phyloP scores from a whole-genome alignment of 64 coral and sea anemone species.

The Stichodactyla helianthus region DNA sequence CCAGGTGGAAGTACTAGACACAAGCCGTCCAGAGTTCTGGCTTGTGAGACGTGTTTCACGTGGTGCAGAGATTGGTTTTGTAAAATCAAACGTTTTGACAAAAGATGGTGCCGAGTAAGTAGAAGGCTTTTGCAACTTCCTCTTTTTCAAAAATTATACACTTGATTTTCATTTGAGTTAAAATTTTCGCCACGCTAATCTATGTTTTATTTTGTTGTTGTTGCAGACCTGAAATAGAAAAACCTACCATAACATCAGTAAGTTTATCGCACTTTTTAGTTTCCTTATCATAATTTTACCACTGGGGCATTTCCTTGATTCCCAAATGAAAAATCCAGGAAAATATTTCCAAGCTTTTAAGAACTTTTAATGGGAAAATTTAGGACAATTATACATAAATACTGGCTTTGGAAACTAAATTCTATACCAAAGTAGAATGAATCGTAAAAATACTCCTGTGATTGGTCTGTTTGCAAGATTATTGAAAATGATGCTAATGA shows the following conservation, averaged over 20 bases:
- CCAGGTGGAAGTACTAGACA: conserved; percentile 94
- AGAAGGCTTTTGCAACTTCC: background rate
- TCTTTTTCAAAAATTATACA: too few species aligned
- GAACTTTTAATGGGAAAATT: too few species aligned
- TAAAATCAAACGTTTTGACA: conserved; percentile 53
- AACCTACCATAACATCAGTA: background rate
- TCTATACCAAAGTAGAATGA: too few species aligned
- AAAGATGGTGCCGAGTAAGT: conserved; percentile 54
- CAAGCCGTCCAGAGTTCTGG: conserved; percentile 87
- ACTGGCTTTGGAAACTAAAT: too few species aligned
- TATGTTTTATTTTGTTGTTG: background rate
- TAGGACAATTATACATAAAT: too few species aligned
- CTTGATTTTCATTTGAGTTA: too few species aligned
- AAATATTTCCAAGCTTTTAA: too few species aligned
- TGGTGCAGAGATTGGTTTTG: conserved; percentile 92
- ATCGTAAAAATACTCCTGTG: too few species aligned
- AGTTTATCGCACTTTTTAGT: background rate
- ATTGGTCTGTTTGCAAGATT: background rate
- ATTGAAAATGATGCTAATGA: background rate
- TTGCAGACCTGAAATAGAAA: background rate
- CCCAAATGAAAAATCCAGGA: too few species aligned
- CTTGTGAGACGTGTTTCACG: conserved; percentile 92
- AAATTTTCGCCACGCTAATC: too few species aligned
- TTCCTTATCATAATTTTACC: background rate
- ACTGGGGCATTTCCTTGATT: too few species aligned